These are phyloP conservation scores for Pseudomyrmex pallidus DNA, from an alignment of 1,140 invertebrate species.

Conservation along the genomic window DNA sequence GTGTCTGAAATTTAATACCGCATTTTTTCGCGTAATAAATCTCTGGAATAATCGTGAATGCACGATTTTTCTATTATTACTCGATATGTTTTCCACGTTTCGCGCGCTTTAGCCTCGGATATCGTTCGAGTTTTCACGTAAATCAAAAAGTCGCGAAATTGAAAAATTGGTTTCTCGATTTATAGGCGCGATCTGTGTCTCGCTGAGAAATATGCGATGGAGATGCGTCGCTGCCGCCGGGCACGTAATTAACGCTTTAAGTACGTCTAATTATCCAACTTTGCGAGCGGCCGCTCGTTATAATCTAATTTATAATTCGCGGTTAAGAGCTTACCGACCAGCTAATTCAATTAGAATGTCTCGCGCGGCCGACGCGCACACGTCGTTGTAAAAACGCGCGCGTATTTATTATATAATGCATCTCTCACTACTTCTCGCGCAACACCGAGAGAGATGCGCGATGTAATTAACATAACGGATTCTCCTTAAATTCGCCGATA, in stretches of 20 bases:
- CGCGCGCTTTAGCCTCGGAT: too few relatives aligned
- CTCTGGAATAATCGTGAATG: too few relatives aligned
- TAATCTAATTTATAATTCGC: conserved; percentile 45
- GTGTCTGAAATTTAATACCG: too few relatives aligned
- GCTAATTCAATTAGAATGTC: conserved; percentile 56
- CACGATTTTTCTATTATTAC: too few relatives aligned
- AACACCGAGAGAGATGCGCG: conserved; percentile 16
- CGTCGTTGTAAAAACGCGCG: background rate
- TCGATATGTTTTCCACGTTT: too few relatives aligned
- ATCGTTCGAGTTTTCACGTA: too few relatives aligned
- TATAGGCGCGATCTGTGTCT: too few relatives aligned
- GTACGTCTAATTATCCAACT: conserved; percentile 29
- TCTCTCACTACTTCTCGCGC: background rate
- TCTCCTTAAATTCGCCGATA: conserved; percentile 47
- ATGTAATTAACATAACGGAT: conserved; percentile 65
- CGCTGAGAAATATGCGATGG: conserved; percentile 5
- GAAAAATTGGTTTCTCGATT: too few relatives aligned
- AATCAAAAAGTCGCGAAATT: too few relatives aligned
- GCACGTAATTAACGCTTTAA: conserved; percentile 29
- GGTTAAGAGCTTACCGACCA: conserved; percentile 5
- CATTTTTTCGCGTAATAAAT: too few relatives aligned
- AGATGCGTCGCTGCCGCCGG: too few relatives aligned
- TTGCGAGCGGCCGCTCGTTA: conserved; percentile 7
- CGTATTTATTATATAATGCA: conserved; percentile 16
- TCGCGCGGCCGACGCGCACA: background rate